Evolutionary conservation across 1,140 invertebrate genomes (phyloP).

Genomic region (Samia ricini): DNA sequence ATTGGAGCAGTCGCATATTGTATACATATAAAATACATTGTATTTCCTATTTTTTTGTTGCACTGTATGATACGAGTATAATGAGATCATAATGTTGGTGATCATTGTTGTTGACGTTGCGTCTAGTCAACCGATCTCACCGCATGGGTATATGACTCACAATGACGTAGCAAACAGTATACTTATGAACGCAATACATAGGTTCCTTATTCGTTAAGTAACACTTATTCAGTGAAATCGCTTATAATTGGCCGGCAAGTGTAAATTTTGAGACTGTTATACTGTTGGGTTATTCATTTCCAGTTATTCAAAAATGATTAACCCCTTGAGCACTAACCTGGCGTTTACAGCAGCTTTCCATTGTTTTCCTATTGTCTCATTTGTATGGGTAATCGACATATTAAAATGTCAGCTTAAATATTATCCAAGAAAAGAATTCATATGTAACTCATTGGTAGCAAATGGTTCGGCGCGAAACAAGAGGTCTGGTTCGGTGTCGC

Average conservation of each 20-base stretch:
- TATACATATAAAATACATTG: too few relatives aligned
- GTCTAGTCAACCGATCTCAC: conserved; percentile 60
- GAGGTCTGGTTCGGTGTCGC: conserved; percentile 16
- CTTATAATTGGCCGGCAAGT: conserved; percentile 10
- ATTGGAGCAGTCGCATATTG: not conserved
- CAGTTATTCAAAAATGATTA: not conserved
- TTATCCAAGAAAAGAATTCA: not conserved
- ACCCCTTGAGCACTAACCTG: too few relatives aligned
- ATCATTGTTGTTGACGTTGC: conserved; percentile 67
- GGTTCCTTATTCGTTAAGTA: conserved; percentile 31
- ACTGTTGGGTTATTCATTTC: not conserved
- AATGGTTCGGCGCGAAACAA: not conserved
- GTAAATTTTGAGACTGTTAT: not conserved
- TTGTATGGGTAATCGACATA: too few relatives aligned
- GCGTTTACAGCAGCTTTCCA: too few relatives aligned
- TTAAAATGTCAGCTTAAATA: not conserved
- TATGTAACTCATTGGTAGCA: not conserved
- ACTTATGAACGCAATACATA: conserved; percentile 40
- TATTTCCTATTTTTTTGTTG: conserved; percentile 54
- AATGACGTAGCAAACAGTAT: conserved; percentile 48
- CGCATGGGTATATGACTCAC: conserved; percentile 49
- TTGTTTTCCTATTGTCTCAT: too few relatives aligned
- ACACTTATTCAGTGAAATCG: conserved; percentile 25
- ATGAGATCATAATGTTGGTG: conserved; percentile 56
- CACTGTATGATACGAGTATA: conserved; percentile 60